Evolutionary conservation across 2,113 vertebrate species (phyloP).

Genomic region (Sinocyclocheilus maitianheensis): DNA sequence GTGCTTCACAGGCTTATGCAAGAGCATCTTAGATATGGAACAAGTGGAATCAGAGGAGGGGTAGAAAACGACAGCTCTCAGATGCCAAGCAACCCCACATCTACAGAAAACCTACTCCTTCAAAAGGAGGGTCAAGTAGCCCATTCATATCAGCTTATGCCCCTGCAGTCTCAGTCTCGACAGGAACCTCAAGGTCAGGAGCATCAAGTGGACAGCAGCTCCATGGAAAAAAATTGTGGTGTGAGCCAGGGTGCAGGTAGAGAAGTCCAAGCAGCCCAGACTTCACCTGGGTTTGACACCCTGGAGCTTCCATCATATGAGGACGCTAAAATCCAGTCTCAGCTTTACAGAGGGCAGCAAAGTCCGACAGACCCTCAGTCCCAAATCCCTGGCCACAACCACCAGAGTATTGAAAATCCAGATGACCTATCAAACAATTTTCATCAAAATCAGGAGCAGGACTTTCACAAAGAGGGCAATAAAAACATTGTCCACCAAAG

Average conservation of each 20-base stretch:
- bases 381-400: background rate
- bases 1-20: slow-evolving; percentile 86
- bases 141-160: slow-evolving; percentile 70
- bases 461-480: background rate
- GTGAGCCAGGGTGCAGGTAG: slow-evolving; percentile 70
- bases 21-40: slow-evolving; percentile 83
- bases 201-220: slow-evolving; percentile 83
- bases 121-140: slow-evolving; percentile 85
- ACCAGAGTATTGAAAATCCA: background rate
- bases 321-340: slow-evolving; percentile 87
- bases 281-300: slow-evolving; percentile 70
- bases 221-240: slow-evolving; percentile 81
- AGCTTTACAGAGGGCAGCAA: slow-evolving; percentile 80
- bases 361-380: slow-evolving; percentile 4
- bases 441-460: slow-evolving; percentile 61
- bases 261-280: slow-evolving; percentile 46
- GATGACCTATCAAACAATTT: slow-evolving; percentile 16
- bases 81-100: slow-evolving; percentile 72
- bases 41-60: background rate
- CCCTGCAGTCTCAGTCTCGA: slow-evolving; percentile 66
- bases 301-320: slow-evolving; percentile 86
- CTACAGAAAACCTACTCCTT: slow-evolving; percentile 78
- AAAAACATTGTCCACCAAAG: background rate
- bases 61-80: slow-evolving; percentile 75
- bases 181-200: slow-evolving; percentile 91